Base-by-base conservation (phyloP, 2,113 vertebrate species). In the Amia ocellicauda region DNA sequence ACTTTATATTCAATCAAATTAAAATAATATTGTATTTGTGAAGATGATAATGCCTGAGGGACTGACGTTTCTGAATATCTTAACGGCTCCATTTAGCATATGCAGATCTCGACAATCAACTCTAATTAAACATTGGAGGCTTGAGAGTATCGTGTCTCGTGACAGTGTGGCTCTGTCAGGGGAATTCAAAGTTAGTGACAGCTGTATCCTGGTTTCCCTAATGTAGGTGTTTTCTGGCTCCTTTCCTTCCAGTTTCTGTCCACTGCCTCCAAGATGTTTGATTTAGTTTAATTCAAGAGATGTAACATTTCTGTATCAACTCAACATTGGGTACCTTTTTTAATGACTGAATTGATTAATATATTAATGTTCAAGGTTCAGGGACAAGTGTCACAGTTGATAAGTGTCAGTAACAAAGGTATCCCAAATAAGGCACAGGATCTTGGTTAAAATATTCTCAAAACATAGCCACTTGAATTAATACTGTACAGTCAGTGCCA, bases 21-120 rank as follows among this genome's bases (percentile, higher is more conserved):
- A 43, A 57, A 67, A 64, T 58, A 26, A 56, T 56, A 65, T 78
- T 67, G 56, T 36, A 80, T 84, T 82, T 80, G 72, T 82, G 74
- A 77, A 73, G 75, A 74, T 85, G 81, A 89, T 82, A 85, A 85
- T 79, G 65, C 81, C 79, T 75, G 51, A 67, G 81, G 76, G 77
- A 85, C 62, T 67, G 22, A 22, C 10, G 7, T 23, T 40, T 52
- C 19, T 36, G 60, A 60, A 58, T 68, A 84, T 80, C 68, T 80
- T 72, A 78, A 50, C 82, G 80, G 72, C 78, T 73, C 81, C 85
- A 77, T 85, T 85, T 85, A 85, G 80, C 85, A 41, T 82, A 85
- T 86, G 84, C 78, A 90, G 85, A 88, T 90, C n/a, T 47, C 76
- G 19, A 76, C 75, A 85, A 75, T 88, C 87, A 83, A 71, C 69